Conservation (phyloP, 2,113 vertebrate species). For the Gambusia affinis region DNA sequence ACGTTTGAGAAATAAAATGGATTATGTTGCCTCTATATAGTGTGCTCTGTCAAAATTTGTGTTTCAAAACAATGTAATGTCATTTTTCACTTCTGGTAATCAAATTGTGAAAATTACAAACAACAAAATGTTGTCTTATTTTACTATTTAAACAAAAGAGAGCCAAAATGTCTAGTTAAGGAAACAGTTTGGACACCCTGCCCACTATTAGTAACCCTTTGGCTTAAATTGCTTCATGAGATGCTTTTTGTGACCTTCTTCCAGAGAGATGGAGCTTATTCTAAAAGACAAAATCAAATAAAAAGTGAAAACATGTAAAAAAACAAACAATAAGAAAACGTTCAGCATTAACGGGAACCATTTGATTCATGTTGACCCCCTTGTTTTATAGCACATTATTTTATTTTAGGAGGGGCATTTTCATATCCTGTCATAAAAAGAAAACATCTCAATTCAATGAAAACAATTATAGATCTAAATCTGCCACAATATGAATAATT, state of each 20-base stretch:
- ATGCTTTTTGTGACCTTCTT: neutral
- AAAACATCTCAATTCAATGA: neutral
- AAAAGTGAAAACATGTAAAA: neutral
- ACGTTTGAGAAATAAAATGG: slow-evolving; percentile 70
- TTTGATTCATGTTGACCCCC: neutral
- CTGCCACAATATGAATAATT: neutral
- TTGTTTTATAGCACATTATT: neutral
- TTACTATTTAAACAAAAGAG: neutral
- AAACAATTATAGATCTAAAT: neutral
- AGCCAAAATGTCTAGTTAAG: neutral
- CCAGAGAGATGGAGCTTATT: neutral
- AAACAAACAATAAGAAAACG: neutral
- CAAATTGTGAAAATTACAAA: neutral
- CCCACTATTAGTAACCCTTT: neutral
- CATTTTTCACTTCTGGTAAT: neutral
- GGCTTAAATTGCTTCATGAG: neutral
- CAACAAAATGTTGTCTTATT: neutral
- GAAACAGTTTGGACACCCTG: neutral
- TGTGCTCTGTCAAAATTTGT: neutral
- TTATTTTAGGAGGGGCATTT: neutral
- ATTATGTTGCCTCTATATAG: slow-evolving; percentile 3
- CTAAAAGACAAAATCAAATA: neutral
- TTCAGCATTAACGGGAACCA: too few species aligned
- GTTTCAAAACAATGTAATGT: neutral
- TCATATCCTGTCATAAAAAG: neutral